These are phyloP conservation scores for Herpailurus yagouaroundi DNA, from an alignment of 2,113 vertebrate species.

Conservation along the genomic window DNA sequence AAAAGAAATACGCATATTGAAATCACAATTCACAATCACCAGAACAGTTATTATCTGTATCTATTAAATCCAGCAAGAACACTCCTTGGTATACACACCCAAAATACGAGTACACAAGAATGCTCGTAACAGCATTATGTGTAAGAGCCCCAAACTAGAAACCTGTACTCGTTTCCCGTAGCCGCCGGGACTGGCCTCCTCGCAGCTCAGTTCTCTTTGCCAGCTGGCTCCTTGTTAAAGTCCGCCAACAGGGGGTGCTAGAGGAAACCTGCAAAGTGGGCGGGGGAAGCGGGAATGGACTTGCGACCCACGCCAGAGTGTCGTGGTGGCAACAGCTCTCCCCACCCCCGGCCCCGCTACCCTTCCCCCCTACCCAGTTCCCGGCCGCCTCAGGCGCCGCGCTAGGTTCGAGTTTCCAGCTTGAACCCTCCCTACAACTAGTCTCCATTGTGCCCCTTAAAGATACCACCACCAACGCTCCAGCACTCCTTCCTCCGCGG, in stretches of 20 bases:
- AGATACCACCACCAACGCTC: background rate
- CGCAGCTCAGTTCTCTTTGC: background rate
- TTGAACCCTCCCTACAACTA: background rate
- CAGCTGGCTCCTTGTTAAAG: too few species aligned
- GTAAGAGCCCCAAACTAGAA: background rate
- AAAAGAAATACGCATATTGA: background rate
- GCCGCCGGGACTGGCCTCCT: background rate
- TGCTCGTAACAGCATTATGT: background rate
- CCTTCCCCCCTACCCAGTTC: background rate
- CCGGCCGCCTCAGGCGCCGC: background rate
- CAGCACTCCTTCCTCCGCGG: background rate
- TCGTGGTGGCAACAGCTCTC: background rate
- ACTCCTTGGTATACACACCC: background rate
- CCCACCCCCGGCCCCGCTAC: background rate
- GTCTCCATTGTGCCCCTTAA: background rate
- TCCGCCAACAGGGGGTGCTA: background rate
- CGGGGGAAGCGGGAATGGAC: background rate
- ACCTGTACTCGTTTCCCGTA: background rate
- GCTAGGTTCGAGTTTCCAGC: background rate
- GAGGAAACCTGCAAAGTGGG: background rate
- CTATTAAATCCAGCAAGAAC: background rate
- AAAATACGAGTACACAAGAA: background rate
- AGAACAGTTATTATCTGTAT: background rate
- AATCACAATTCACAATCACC: background rate
- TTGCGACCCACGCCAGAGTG: background rate